These are phyloP conservation scores for Ptilonorhynchus violaceus DNA, from an alignment of 2,113 vertebrate species.

Conservation along the genomic window DNA sequence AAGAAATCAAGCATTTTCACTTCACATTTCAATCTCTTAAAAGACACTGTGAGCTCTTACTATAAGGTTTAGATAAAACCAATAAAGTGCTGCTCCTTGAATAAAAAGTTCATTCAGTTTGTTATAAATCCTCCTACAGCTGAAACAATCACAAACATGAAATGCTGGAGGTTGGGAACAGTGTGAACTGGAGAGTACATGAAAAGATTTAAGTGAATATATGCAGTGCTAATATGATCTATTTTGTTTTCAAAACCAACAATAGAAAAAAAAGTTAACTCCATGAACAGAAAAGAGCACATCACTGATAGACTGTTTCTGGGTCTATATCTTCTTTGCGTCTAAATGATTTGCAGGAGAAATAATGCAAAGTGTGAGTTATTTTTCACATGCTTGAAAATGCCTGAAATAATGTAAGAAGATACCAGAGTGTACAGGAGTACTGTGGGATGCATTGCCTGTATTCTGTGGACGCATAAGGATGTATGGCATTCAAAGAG, in stretches of 20 bases:
- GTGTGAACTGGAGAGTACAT: neutral
- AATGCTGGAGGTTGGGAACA: neutral
- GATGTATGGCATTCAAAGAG: neutral
- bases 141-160: slow-evolving; percentile 23
- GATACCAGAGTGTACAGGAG: neutral
- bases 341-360: neutral
- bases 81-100: slow-evolving; percentile 20
- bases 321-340: neutral
- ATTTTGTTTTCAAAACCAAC: slow-evolving; percentile 3
- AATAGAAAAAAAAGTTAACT: neutral
- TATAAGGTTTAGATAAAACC: slow-evolving; percentile 46
- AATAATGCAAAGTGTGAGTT: neutral
- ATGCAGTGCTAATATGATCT: neutral
- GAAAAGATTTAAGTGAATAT: neutral
- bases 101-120: neutral
- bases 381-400: neutral
- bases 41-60: slow-evolving; percentile 9
- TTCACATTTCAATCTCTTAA: slow-evolving; percentile 46
- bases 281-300: neutral
- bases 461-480: neutral
- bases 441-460: neutral
- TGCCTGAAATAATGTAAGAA: neutral
- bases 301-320: neutral
- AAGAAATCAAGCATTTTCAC: slow-evolving; percentile 32
- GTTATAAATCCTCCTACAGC: slow-evolving; percentile 30